These are phyloP conservation scores for Kradibia gibbosae DNA, from an alignment of 1,140 invertebrate species.

Conservation along the genomic window DNA sequence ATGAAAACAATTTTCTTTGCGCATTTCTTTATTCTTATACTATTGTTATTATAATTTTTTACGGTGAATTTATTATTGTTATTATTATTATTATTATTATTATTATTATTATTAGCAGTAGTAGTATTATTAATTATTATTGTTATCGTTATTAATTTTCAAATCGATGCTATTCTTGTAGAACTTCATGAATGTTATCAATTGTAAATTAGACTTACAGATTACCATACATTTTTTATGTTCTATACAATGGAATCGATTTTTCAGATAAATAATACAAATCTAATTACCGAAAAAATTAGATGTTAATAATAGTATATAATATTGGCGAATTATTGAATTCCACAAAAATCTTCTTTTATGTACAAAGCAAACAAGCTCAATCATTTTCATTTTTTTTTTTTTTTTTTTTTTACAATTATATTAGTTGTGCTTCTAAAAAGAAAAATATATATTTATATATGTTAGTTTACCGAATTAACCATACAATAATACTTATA, in stretches of 20 bases:
- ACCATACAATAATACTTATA: not conserved
- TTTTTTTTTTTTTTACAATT: too few relatives aligned
- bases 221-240: not conserved
- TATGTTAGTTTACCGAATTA: not conserved
- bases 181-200: not conserved
- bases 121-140: not conserved
- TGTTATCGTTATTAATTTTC: not conserved
- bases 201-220: not conserved
- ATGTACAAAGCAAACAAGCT: too few relatives aligned
- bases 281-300: not conserved
- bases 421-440: too few relatives aligned
- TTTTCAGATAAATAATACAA: not conserved
- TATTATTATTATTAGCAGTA: not conserved
- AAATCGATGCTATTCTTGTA: not conserved
- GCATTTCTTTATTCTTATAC: too few relatives aligned
- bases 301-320: not conserved
- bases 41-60: too few relatives aligned
- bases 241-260: not conserved
- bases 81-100: too few relatives aligned
- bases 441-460: too few relatives aligned
- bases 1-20: too few relatives aligned
- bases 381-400: too few relatives aligned
- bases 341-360: not conserved
- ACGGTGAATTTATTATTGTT: too few relatives aligned
- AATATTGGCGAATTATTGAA: constrained; percentile 1